Conservation (phyloP, 2,888 invertebrate species). For the Oscheius sp. region DNA sequence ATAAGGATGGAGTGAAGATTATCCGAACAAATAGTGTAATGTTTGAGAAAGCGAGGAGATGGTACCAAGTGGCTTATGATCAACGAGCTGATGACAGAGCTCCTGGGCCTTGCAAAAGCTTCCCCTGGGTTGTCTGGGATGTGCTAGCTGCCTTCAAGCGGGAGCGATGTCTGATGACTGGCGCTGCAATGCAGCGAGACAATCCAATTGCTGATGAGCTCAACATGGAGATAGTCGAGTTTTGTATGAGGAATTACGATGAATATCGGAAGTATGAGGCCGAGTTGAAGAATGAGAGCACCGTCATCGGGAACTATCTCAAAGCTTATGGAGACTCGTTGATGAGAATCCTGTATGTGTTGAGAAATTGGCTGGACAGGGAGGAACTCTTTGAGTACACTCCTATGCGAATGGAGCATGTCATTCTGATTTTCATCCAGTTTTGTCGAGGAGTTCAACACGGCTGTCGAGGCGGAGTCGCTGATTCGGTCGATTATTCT, state of each 20-base stretch:
- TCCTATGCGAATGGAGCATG: conserved; percentile 34
- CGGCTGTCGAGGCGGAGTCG: conserved; percentile 25
- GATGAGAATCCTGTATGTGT: conserved; percentile 34
- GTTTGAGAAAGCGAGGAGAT: conserved; percentile 39
- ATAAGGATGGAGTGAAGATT: conserved; percentile 22
- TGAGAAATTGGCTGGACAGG: conserved; percentile 47
- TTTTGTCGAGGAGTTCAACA: conserved; percentile 33
- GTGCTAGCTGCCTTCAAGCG: conserved; percentile 46
- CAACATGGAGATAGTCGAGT: conserved; percentile 33
- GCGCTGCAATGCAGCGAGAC: not conserved
- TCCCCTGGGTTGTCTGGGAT: conserved; percentile 65
- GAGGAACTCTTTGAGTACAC: conserved; percentile 32
- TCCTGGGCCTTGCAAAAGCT: conserved; percentile 34
- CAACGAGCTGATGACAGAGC: conserved; percentile 26
- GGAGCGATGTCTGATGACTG: conserved; percentile 30
- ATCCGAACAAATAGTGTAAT: conserved; percentile 37
- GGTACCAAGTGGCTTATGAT: conserved; percentile 50
- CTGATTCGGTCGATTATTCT: not conserved
- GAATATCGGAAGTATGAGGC: too few species aligned
- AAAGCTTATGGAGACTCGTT: conserved; percentile 38
- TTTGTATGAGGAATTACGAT: too few species aligned
- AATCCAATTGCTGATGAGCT: conserved; percentile 35
- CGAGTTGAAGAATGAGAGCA: not conserved
- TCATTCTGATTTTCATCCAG: conserved; percentile 42
- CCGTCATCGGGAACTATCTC: conserved; percentile 35